These are phyloP conservation scores for Sander vitreus DNA, from an alignment of 2,113 vertebrate genomes.

Conservation along the genomic window DNA sequence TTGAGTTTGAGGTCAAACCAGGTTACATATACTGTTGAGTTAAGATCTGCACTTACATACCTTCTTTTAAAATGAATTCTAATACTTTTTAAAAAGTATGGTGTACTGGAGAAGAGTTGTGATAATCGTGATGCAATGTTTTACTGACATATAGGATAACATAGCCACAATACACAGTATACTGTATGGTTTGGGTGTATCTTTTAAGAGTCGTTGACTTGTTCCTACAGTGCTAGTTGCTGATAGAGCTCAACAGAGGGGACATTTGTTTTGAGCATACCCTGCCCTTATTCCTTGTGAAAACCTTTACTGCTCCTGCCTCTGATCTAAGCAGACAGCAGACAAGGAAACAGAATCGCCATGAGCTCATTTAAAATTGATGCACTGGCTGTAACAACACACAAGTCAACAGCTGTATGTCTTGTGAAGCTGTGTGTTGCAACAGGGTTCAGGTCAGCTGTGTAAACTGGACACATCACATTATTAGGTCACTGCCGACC, in stretches of 20 bases:
- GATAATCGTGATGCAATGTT: neutral
- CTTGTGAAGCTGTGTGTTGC: neutral
- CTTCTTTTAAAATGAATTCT: too few relatives aligned
- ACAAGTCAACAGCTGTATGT: neutral
- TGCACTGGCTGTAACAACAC: constrained; percentile 2
- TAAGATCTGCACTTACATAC: neutral
- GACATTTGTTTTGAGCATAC: neutral
- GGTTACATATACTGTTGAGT: neutral
- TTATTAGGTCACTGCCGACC: neutral
- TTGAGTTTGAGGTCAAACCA: neutral
- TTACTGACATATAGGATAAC: neutral
- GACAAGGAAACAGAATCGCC: constrained; percentile 25
- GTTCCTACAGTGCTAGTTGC: neutral
- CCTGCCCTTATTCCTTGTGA: neutral
- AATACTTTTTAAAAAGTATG: too few relatives aligned
- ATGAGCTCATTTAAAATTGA: constrained; percentile 31
- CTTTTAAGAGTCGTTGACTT: neutral
- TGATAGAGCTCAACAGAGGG: neutral
- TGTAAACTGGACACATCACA: neutral
- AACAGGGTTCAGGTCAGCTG: neutral
- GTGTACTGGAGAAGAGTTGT: too few relatives aligned
- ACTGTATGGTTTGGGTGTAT: neutral
- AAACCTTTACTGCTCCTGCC: constrained; percentile 1
- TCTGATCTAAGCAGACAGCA: constrained; percentile 13
- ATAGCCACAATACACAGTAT: neutral